Evolutionary conservation across 2,888 invertebrate species (phyloP).

Genomic region (Nycteola revayana): DNA sequence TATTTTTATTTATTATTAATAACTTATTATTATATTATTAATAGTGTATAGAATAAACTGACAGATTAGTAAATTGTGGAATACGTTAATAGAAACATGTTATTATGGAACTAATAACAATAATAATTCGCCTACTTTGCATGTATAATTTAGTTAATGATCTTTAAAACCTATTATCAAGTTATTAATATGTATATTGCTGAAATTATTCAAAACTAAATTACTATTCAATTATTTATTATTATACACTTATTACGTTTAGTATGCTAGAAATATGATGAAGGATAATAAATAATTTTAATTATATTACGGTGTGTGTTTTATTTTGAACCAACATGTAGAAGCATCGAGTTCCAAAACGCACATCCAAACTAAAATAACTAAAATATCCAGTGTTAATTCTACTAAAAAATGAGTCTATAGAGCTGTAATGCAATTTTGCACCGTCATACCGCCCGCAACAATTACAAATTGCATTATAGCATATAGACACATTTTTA

Average conservation of each 20-base stretch:
- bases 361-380: too few species aligned
- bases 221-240: constrained; percentile 82
- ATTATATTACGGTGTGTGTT: constrained; percentile 77
- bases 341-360: too few species aligned
- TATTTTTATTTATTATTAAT: constrained; percentile 18
- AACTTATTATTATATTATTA: constrained; percentile 29
- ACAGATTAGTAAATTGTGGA: constrained; percentile 36
- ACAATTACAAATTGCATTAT: too few species aligned
- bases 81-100: constrained; percentile 57
- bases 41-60: constrained; percentile 33
- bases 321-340: constrained; percentile 42
- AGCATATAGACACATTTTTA: too few species aligned
- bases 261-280: constrained; percentile 83
- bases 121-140: constrained; percentile 77
- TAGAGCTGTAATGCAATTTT: too few species aligned
- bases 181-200: constrained; percentile 76
- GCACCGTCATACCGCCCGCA: too few species aligned
- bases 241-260: constrained; percentile 83
- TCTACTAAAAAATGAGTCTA: too few species aligned
- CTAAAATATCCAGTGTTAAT: too few species aligned
- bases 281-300: constrained; percentile 84
- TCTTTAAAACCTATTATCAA: constrained; percentile 68
- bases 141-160: constrained; percentile 64
- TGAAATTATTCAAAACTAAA: constrained; percentile 80
- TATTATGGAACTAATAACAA: constrained; percentile 70